Percentiles rank a stretch among this genome's conserved stretches.
Conservation (phyloP, 2,888 invertebrate species). For the Leptarthrus brevirostris region DNA sequence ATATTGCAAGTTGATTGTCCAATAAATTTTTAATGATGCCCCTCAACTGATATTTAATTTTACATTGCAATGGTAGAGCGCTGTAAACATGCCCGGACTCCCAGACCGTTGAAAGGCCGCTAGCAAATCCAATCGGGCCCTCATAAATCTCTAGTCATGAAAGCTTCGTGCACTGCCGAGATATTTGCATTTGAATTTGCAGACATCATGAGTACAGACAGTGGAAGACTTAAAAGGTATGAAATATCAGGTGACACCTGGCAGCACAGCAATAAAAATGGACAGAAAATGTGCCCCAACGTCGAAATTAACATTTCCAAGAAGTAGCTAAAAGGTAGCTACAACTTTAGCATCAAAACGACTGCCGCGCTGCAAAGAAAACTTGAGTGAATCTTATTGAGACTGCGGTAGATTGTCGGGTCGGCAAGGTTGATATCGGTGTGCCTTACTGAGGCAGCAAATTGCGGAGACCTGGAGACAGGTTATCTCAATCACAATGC, state of each 20-base stretch:
- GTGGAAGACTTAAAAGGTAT: constrained; percentile 1
- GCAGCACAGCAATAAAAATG: constrained; percentile 42
- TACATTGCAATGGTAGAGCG: neutral
- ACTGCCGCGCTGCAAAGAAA: constrained; percentile 34
- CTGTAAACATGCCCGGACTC: neutral
- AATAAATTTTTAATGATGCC: constrained; percentile 32
- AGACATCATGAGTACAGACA: constrained; percentile 3
- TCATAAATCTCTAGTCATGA: constrained; percentile 28
- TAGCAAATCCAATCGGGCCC: constrained; percentile 27
- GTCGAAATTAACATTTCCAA: constrained; percentile 53
- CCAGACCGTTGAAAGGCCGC: too few species aligned
- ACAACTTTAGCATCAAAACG: constrained; percentile 52
- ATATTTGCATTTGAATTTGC: constrained; percentile 47
- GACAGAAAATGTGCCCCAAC: constrained; percentile 25
- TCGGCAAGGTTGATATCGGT: neutral
- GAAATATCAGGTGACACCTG: constrained; percentile 43
- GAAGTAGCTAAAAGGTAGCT: constrained; percentile 56
- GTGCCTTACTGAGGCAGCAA: neutral
- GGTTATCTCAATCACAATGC: constrained; percentile 22
- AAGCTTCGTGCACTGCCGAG: constrained; percentile 23
- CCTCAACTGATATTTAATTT: constrained; percentile 5
- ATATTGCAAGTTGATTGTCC: constrained; percentile 33
- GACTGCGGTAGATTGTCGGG: neutral
- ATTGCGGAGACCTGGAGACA: neutral
- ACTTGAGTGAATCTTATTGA: neutral